phyloP scores from a whole-genome alignment of 2,888 invertebrate species.

The Leptopilina syphax region DNA sequence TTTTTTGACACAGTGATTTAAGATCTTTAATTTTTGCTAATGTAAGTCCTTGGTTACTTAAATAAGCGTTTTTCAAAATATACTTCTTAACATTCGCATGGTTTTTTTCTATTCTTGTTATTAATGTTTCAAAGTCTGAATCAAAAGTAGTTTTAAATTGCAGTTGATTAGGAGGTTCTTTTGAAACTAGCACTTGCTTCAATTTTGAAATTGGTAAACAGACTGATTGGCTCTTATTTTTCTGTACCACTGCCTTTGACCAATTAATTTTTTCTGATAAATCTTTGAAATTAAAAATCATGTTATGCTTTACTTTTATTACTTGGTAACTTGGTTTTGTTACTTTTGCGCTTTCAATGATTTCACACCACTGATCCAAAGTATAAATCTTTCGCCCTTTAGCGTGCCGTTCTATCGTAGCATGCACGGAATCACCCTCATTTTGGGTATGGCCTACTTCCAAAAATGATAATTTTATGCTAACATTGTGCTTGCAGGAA shows the following conservation, averaged over 20 bases:
- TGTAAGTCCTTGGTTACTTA: slow-evolving; percentile 32
- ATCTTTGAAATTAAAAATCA: slow-evolving; percentile 44
- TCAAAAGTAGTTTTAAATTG: slow-evolving; percentile 27
- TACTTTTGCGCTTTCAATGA: slow-evolving; percentile 38
- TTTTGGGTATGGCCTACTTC: slow-evolving; percentile 60
- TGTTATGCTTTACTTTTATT: slow-evolving; percentile 29
- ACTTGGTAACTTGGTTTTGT: slow-evolving; percentile 43
- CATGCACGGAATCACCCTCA: slow-evolving; percentile 61
- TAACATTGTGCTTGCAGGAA: slow-evolving; percentile 54
- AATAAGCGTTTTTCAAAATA: slow-evolving; percentile 16
- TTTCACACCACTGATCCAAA: slow-evolving; percentile 37
- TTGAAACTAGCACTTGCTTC: slow-evolving; percentile 20
- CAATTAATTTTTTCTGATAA: slow-evolving; percentile 39
- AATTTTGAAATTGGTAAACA: slow-evolving; percentile 25
- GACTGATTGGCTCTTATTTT: background rate
- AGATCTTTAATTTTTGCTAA: slow-evolving; percentile 7
- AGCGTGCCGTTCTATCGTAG: slow-evolving; percentile 52
- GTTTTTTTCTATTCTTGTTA: slow-evolving; percentile 29
- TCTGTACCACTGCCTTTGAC: slow-evolving; percentile 13
- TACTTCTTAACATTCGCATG: slow-evolving; percentile 33
- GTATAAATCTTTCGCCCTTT: slow-evolving; percentile 48
- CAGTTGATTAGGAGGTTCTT: slow-evolving; percentile 8
- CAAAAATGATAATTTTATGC: slow-evolving; percentile 57
- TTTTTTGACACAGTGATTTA: slow-evolving; percentile 19
- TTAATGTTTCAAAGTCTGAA: slow-evolving; percentile 21